Conservation (phyloP, 2,888 invertebrate species). For the Dascillus cervinus region DNA sequence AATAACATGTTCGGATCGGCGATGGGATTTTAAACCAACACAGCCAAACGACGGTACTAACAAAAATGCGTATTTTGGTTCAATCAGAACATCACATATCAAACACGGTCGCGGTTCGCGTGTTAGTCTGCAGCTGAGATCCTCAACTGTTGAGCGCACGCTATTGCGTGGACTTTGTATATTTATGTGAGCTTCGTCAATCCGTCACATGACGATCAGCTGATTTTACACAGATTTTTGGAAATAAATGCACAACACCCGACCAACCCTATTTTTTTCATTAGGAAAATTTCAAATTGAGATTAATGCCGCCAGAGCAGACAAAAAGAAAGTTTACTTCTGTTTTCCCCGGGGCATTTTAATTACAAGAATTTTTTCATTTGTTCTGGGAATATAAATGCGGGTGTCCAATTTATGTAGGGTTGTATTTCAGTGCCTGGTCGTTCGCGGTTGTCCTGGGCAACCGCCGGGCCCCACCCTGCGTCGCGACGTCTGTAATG, state of each 20-base stretch:
- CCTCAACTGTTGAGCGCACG: constrained; percentile 30
- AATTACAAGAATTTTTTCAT: no score
- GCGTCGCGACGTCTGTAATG: constrained; percentile 25
- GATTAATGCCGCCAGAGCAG: no score
- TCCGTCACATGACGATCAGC: constrained; percentile 32
- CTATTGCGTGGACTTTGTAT: constrained; percentile 37
- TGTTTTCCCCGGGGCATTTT: no score
- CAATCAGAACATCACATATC: constrained; percentile 15
- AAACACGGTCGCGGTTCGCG: constrained; percentile 20
- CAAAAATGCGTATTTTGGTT: constrained; percentile 7
- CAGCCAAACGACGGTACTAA: background rate
- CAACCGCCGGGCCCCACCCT: constrained; percentile 24
- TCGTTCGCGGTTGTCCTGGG: constrained; percentile 24
- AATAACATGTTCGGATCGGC: no score
- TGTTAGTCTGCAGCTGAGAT: constrained; percentile 26
- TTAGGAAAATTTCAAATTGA: no score
- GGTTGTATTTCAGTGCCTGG: constrained; percentile 17
- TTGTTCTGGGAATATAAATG: no score
- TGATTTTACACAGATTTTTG: constrained; percentile 22
- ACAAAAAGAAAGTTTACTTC: no score
- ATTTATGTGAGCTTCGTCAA: constrained; percentile 35
- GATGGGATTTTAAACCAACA: no score
- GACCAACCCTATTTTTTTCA: no score
- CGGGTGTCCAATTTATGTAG: constrained; percentile 6
- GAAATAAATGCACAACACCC: no score